Evolutionary conservation across 2,113 vertebrate genomes (phyloP).

Genomic region (Stigmatopora argus): DNA sequence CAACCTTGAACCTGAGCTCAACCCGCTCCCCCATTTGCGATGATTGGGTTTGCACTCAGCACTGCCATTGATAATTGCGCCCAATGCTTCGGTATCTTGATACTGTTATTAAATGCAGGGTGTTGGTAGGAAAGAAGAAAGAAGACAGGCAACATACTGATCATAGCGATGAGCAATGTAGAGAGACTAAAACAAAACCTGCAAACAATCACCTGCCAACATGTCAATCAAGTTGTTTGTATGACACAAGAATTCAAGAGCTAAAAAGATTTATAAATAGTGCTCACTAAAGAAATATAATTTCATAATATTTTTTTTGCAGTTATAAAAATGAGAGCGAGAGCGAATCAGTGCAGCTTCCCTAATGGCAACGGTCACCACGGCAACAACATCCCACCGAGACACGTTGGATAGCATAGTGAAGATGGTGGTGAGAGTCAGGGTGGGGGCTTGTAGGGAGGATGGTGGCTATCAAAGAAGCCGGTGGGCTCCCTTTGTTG

Average conservation of each 20-base stretch:
- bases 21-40: not conserved
- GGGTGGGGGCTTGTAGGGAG: not conserved
- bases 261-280: too few relatives aligned
- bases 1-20: not conserved
- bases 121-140: not conserved
- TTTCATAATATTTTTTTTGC: too few relatives aligned
- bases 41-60: not conserved
- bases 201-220: too few relatives aligned
- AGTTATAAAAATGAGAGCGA: not conserved
- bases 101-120: conserved; percentile 20
- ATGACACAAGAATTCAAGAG: too few relatives aligned
- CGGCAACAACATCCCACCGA: conserved; percentile 50
- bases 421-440: conserved; percentile 4
- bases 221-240: too few relatives aligned
- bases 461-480: not conserved
- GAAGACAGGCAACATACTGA: not conserved
- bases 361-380: conserved; percentile 43
- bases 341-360: conserved; percentile 42
- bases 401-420: conserved; percentile 45
- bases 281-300: too few relatives aligned
- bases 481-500: not conserved
- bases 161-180: too few relatives aligned
- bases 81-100: not conserved
- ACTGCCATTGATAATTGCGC: not conserved
- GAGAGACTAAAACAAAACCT: too few relatives aligned